Evolutionary conservation across 2,113 vertebrate genomes (phyloP).

Genomic region (Anseranas semipalmata): DNA sequence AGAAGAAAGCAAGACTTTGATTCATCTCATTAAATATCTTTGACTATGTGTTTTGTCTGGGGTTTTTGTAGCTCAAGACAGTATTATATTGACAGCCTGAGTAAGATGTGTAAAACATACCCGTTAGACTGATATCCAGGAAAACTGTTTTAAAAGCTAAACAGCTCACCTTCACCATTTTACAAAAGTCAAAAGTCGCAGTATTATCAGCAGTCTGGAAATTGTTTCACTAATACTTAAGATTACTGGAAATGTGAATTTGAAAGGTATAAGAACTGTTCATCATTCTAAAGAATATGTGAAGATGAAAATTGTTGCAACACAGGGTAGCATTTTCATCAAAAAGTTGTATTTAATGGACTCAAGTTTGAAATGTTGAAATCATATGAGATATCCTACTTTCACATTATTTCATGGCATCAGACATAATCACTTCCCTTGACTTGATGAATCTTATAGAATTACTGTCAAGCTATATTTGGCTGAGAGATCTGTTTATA

Average conservation of each 20-base stretch:
- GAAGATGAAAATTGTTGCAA: conserved; percentile 3
- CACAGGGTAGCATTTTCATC: conserved; percentile 7
- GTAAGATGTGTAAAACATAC: neutral
- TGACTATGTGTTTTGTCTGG: neutral
- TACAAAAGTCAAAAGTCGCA: neutral
- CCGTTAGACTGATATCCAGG: neutral
- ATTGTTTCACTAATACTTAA: neutral
- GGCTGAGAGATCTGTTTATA: conserved; percentile 75
- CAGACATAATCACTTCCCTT: conserved; percentile 67
- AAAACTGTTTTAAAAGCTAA: neutral
- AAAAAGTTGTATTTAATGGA: conserved; percentile 34
- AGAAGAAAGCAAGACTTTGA: neutral
- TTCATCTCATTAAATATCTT: neutral
- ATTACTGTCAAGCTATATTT: conserved; percentile 76
- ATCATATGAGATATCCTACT: conserved; percentile 19
- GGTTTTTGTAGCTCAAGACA: neutral
- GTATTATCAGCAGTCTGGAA: neutral
- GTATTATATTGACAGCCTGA: neutral
- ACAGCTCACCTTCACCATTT: neutral
- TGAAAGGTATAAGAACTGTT: neutral
- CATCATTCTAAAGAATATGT: conserved; percentile 3
- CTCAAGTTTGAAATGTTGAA: conserved; percentile 41
- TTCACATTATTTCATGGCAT: conserved; percentile 55
- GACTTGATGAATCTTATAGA: conserved; percentile 70
- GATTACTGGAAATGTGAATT: neutral